Evolutionary conservation across 2,888 invertebrate genomes (phyloP), one percentile per base, ranked within the genome.

Genomic region (Cactoblastis cactorum): DNA sequence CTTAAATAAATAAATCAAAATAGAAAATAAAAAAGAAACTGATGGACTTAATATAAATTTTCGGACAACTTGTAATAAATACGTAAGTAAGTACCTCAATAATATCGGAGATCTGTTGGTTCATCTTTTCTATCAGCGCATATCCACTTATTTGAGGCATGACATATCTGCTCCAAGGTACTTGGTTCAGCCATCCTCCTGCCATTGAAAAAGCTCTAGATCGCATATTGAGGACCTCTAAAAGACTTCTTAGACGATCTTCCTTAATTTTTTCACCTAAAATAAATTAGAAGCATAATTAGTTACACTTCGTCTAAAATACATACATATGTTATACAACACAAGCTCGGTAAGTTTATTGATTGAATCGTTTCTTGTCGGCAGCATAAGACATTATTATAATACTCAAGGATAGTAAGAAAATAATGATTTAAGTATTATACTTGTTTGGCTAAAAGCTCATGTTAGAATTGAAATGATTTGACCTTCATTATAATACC

Each of bases 101-200:
- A 57, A 94, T 92, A 17, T 77, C 70, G 65, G 91, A 91, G 52
- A 93, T 79, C 57, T 91, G 90, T 12, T 76, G 57, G 50, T 92
- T 87, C 22, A 91, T 83, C 5, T 75, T 75, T 47, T 81, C 77
- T 15, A 93, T 80, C 8, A 91, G 74, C 0, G 84, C 83, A 71
- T 93, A 95, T 0, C 94, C 94, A 49, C 91, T 92, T 17, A 84
- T 63, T 52, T 91, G 82, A 0, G 95, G 95, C 3, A 92, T 90
- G 6, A 95, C 58, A 64, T 90, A 92, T 50, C 95, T 85, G 50
- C 94, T 73, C 77, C 93, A 92, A 0, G 95, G 94, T 67, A 93
- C 80, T 60, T 93, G 92, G 59, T 94, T 94, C 6, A 95, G 71
- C 52, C 93, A 69, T 0, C 95, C 94, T 1, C 95, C 95, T 2